Evolutionary conservation across 1,140 invertebrate genomes (phyloP).

Genomic region (Camponotus pennsylvanicus): DNA sequence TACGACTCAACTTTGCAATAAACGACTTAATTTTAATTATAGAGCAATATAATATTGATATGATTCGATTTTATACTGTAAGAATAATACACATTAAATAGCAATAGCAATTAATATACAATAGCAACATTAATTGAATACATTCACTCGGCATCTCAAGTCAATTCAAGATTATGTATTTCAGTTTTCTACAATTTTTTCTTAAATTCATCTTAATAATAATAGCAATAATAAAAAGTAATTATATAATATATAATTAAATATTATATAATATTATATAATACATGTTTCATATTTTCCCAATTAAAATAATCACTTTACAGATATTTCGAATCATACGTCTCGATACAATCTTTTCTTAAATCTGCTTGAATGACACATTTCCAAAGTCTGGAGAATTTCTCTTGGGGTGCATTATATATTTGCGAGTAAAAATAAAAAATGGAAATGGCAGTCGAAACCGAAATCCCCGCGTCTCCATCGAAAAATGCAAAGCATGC

Average conservation of each 20-base stretch:
- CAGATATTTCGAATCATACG: background rate
- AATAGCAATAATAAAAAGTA: background rate
- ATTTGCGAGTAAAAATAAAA: background rate
- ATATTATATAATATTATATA: background rate
- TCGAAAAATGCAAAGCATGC: background rate
- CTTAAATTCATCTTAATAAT: background rate
- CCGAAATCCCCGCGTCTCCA: background rate
- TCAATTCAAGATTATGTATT: background rate
- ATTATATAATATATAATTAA: background rate
- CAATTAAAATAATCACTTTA: background rate
- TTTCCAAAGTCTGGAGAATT: conserved; percentile 22
- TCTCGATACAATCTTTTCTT: background rate
- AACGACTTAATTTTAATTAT: conserved; percentile 6
- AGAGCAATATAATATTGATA: background rate
- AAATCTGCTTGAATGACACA: conserved; percentile 17
- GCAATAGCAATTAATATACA: background rate
- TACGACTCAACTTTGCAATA: background rate
- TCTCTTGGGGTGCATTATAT: background rate
- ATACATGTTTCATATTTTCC: too few relatives aligned
- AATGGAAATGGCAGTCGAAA: conserved; percentile 3
- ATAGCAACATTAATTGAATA: background rate
- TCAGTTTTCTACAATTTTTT: background rate
- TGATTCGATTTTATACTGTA: background rate
- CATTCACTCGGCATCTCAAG: background rate
- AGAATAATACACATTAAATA: background rate